Base-by-base conservation (phyloP, 2,113 vertebrate genomes). In the Sminthopsis crassicaudata region DNA sequence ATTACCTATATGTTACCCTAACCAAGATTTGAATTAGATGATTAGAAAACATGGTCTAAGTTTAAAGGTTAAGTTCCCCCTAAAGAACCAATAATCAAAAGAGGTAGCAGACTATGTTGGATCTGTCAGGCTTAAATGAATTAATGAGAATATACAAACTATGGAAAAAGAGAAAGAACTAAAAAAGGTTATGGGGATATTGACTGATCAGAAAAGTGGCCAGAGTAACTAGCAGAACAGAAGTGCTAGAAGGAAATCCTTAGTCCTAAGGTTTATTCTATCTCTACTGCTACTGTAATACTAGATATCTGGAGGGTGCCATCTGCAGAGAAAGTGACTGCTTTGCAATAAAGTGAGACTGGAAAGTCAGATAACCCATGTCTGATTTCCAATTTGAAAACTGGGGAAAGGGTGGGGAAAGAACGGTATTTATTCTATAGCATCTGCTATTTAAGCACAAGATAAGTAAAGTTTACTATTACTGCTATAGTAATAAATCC, bases 1-100 rank as follows among this genome's bases (percentile, higher is more conserved):
- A 92, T 91, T 36, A 93, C 92, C 67, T 90, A 91, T 46, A 53
- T 90, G 24, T 92, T 90, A 84, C 6, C 30, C 42, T 76, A 55
- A 42, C 91, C 55, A 96, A 92, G 46, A 92, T 92, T 84, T 23
- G 14, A 94, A 60, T 55, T 92, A 2, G 60, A 57, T 53, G 55
- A 84, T 84, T 84, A 91, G 30, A 42, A 92, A 67, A 89, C 48
- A 95, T 92, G 90, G 53, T 95, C 60, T 50, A 14, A 89, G 76
- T 96, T 94, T 25, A 90, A 96, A 93, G 46, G 51, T 46, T 96
- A 19, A 53, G 2, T 57, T 95, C 46, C 50, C 91, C 53, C 94
- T 91, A 93, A 10, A 90, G 89, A 95, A 26, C 10, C 51, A 23
- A 25, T 95, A 84, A 92, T 91, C 48, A 93, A 89, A 84, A 93